Evolutionary conservation across 2,113 vertebrate species (phyloP).

Genomic region (Gasterosteus aculeatus): DNA sequence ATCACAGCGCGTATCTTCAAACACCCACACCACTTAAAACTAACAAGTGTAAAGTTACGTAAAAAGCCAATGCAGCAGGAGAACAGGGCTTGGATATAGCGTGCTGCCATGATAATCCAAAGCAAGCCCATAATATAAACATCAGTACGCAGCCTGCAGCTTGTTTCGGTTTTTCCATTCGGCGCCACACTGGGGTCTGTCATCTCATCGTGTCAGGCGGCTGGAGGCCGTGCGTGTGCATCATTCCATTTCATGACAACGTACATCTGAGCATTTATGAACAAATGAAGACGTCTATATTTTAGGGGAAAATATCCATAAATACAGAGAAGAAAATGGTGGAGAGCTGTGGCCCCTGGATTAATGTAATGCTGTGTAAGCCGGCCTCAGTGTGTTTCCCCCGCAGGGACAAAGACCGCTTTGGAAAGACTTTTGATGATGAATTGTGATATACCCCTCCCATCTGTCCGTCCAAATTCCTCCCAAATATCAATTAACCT

Average conservation of each 20-base stretch:
- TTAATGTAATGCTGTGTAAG: conserved; percentile 37
- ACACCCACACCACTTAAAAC: not conserved
- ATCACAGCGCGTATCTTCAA: not conserved
- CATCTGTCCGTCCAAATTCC: conserved; percentile 35
- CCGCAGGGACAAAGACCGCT: conserved; percentile 46
- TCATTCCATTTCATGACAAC: not conserved
- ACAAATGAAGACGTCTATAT: not conserved
- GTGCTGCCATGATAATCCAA: conserved; percentile 10
- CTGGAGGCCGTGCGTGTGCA: conserved; percentile 15
- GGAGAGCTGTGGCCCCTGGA: conserved; percentile 23
- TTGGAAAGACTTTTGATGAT: conserved; percentile 49
- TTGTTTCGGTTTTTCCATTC: conserved; percentile 56
- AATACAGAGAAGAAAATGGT: not conserved
- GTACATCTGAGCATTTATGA: conserved; percentile 3
- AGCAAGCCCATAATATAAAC: conserved; percentile 50
- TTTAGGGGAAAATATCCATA: not conserved
- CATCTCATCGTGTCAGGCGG: conserved; percentile 59
- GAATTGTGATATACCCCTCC: conserved; percentile 44
- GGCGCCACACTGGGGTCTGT: conserved; percentile 44
- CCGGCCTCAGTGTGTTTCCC: conserved; percentile 41
- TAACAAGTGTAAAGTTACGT: not conserved
- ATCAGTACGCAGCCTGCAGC: conserved; percentile 32
- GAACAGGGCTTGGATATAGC: not conserved
- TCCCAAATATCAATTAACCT: conserved; percentile 50
- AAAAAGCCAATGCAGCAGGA: conserved; percentile 5